These are phyloP conservation scores for Lasioglossum baleicum DNA, from an alignment of 1,140 invertebrate genomes.

Conservation along the genomic window DNA sequence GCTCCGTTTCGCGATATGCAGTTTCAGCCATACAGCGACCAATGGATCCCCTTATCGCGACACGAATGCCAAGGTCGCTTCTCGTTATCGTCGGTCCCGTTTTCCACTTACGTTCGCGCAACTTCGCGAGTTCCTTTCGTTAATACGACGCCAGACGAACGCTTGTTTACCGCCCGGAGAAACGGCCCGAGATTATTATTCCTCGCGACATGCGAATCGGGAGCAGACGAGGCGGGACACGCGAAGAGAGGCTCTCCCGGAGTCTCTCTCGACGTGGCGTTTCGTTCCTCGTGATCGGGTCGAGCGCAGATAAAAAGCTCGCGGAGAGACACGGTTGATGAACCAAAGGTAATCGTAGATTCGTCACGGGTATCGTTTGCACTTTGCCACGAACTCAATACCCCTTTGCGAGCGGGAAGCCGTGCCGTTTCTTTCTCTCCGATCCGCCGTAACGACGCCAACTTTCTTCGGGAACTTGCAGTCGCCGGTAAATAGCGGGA, in stretches of 20 bases:
- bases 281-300: too few relatives aligned
- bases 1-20: neutral
- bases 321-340: slow-evolving; percentile 24
- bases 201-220: too few relatives aligned
- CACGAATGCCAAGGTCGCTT: slow-evolving; percentile 57
- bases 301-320: slow-evolving; percentile 9
- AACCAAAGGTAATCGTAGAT: slow-evolving; percentile 56
- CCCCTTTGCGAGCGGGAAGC: neutral
- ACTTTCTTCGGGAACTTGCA: too few relatives aligned
- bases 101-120: too few relatives aligned
- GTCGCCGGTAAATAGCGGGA: too few relatives aligned
- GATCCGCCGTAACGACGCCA: too few relatives aligned
- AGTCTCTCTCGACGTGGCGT: too few relatives aligned
- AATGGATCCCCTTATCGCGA: slow-evolving; percentile 48
- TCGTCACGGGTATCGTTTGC: slow-evolving; percentile 58
- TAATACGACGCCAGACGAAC: too few relatives aligned
- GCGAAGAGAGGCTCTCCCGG: too few relatives aligned
- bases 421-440: neutral
- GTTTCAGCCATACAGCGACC: slow-evolving; percentile 9
- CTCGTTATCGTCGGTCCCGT: slow-evolving; percentile 49
- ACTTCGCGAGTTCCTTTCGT: slow-evolving; percentile 9
- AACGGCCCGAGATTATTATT: too few relatives aligned
- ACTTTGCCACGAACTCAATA: slow-evolving; percentile 38
- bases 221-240: too few relatives aligned
- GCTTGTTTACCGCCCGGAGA: too few relatives aligned